Base-by-base conservation (phyloP, 2,888 invertebrate species). In the Anoncus sp. region DNA sequence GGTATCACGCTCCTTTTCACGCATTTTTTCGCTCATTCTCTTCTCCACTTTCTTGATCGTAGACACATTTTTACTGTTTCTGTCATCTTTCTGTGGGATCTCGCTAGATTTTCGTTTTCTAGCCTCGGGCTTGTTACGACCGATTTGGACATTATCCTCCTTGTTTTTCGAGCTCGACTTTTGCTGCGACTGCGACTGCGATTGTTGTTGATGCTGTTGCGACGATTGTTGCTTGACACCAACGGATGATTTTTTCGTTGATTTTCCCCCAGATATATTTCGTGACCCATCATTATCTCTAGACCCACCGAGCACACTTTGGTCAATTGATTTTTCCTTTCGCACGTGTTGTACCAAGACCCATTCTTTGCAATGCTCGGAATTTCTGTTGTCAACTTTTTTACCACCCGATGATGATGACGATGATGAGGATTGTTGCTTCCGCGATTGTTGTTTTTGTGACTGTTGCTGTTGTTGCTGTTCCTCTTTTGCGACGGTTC, bases 271-370 rank as follows among this genome's bases (percentile, higher is more conserved):
- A 90, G 85, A 76, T 85, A 88, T 53, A 91, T 87, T 84, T 91
- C 90, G 87, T 87, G 89, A 14, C 90, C 91, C 90, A 91, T 90
- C 91, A 90, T 91, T 84, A 91, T 91, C 88, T 90, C 91, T 83
- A 89, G 88, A 73, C 87, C 91, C 85, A 91, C 88, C 72, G 87
- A 90, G 85, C 88, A 89, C 69, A 90, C 89, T 81, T 87, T 88
- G 87, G 85, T 89, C 84, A 87, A 75, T 35, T 83, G 88, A 60
- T 81, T 75, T 75, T 16, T 79, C 79, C 27, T 75, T 70, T 62
- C 77, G 75, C 70, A 73, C 75, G 67, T 79, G n/a, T n/a, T n/a
- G 69, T 65, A 65, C 67, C 75, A 75, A 20, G 57, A 72, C 75
- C 72, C 67, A 65, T n/a, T 79, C 67, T 66, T 79, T 79, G 51